Conservation (phyloP, 2,888 invertebrate species). For the Dysmachus trigonus region DNA sequence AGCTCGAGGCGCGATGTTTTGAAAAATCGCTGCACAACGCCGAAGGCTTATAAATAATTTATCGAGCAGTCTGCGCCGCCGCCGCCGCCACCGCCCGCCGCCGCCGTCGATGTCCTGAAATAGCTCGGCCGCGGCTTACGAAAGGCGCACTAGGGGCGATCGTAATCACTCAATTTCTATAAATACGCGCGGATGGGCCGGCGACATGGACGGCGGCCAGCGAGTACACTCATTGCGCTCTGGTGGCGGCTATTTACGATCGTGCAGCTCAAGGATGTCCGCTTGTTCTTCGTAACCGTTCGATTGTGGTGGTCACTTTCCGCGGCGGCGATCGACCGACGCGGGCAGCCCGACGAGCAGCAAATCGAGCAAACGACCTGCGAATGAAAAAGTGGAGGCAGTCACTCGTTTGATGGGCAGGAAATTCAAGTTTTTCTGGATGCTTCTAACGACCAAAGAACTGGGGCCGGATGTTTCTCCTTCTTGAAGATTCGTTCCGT, state of each 20-base stretch:
- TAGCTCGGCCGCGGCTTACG: slow-evolving; percentile 41
- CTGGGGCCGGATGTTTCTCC: slow-evolving; percentile 14
- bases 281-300: not conserved
- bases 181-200: not conserved
- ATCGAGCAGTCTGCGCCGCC: slow-evolving; percentile 42
- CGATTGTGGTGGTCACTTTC: not conserved
- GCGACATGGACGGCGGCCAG: not conserved
- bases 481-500: not conserved
- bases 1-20: not conserved
- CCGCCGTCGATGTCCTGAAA: slow-evolving; percentile 40
- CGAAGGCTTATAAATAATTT: slow-evolving; percentile 49
- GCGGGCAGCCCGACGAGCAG: slow-evolving; percentile 1
- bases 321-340: not conserved
- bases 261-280: slow-evolving; percentile 20
- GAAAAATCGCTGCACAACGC: slow-evolving; percentile 25
- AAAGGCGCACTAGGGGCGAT: slow-evolving; percentile 6
- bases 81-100: too few relatives aligned
- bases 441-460: slow-evolving; percentile 14
- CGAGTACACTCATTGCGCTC: not conserved
- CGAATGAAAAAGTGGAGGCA: slow-evolving; percentile 55
- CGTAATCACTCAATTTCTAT: not conserved
- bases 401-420: slow-evolving; percentile 53
- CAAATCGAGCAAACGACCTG: slow-evolving; percentile 48
- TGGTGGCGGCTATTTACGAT: not conserved
- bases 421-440: slow-evolving; percentile 53